Conservation (phyloP, 2,113 vertebrate genomes). For the Saccopteryx bilineata region DNA sequence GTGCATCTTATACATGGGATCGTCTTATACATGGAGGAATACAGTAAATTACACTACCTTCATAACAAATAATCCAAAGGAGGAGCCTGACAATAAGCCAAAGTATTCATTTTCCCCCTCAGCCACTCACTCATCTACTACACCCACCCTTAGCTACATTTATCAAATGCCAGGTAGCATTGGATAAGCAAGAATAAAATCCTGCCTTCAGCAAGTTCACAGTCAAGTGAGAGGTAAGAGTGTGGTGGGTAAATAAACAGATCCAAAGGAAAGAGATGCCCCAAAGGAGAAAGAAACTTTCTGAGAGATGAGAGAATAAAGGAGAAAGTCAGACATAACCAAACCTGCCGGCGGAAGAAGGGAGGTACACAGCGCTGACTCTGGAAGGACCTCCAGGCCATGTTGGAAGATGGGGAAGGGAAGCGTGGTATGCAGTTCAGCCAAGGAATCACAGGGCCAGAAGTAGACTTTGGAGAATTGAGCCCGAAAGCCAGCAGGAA, state of each 20-base stretch:
- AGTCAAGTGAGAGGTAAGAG: not conserved
- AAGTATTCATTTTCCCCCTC: not conserved
- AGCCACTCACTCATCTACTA: not conserved
- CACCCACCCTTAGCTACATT: no score
- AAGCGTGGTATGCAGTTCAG: fast-evolving
- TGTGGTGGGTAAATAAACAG: not conserved
- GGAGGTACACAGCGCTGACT: not conserved
- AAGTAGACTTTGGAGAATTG: not conserved
- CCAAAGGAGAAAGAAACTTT: not conserved
- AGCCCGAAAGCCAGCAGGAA: not conserved
- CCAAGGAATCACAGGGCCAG: not conserved
- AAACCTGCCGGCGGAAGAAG: not conserved
- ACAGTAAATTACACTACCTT: not conserved
- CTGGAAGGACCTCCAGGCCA: not conserved
- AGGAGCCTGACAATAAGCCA: not conserved
- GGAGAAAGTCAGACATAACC: not conserved
- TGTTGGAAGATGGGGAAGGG: not conserved
- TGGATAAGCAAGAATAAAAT: not conserved
- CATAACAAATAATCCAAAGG: not conserved
- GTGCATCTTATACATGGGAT: no score
- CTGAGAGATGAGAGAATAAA: not conserved
- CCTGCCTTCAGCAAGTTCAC: not conserved
- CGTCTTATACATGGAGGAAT: no score
- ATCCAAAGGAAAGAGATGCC: not conserved
- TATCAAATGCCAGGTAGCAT: not conserved